Percentiles rank a stretch among this genome's conserved stretches.
phyloP scores from a whole-genome alignment of 2,797 vertebrate genomes.

The Luscinia megarhynchos region DNA sequence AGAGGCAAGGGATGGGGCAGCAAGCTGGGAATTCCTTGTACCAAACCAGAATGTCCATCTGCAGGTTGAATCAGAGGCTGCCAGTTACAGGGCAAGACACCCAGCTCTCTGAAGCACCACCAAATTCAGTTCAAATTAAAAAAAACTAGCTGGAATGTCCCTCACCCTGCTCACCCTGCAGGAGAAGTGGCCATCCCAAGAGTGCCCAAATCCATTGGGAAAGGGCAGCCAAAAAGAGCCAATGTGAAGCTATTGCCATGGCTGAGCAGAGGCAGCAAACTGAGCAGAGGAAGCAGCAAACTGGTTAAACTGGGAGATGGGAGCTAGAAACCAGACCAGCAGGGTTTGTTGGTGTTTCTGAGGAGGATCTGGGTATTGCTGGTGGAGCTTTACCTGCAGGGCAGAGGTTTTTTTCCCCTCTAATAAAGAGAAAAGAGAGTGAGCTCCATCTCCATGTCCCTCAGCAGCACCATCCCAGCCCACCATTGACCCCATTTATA shows the following conservation, averaged over 20 bases:
- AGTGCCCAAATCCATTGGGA: background rate
- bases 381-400: background rate
- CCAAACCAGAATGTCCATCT: background rate
- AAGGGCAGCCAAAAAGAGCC: background rate
- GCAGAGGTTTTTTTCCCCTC: background rate
- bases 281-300: slow-evolving; percentile 11
- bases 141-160: background rate
- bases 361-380: background rate
- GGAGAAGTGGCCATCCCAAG: background rate
- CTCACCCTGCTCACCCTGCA: background rate
- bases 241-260: background rate
- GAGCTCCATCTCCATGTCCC: rapidly evolving
- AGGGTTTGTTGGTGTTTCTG: background rate
- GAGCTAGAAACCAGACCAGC: background rate
- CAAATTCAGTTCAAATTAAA: background rate
- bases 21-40: background rate
- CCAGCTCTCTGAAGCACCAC: background rate
- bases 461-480: background rate
- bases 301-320: slow-evolving; percentile 19
- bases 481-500: background rate
- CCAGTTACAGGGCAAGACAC: background rate
- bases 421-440: background rate
- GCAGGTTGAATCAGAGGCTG: background rate
- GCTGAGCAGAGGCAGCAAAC: background rate
- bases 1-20: background rate